A percentile compares a stretch with the other conserved stretches of the same genome.
These are phyloP conservation scores for Drosophila borealis DNA, from an alignment of 2,888 invertebrate species.

Conservation along the genomic window DNA sequence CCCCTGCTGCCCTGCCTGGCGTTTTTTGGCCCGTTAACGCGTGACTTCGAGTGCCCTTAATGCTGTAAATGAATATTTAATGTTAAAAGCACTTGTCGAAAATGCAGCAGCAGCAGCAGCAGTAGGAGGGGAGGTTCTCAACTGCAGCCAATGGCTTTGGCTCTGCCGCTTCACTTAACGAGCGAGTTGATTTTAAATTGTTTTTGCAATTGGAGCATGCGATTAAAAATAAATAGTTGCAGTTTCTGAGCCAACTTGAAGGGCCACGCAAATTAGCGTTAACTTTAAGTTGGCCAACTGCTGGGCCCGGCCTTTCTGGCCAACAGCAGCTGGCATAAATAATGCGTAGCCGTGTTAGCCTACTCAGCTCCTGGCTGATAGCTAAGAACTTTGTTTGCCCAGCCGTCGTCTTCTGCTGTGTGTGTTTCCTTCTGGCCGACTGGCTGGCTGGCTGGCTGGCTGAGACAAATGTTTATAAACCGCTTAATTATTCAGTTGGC, in stretches of 20 bases:
- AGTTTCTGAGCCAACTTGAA: conserved; percentile 44
- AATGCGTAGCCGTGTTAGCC: conserved; percentile 51
- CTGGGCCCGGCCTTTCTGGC: conserved; percentile 16
- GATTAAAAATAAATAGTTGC: conserved; percentile 78
- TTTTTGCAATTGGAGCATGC: conserved; percentile 81
- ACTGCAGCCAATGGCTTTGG: conserved; percentile 58
- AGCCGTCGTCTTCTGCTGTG: conserved; percentile 28
- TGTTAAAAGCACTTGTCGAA: conserved; percentile 81
- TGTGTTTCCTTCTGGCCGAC: conserved; percentile 12
- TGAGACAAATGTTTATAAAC: conserved; percentile 81
- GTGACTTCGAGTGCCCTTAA: conserved; percentile 81
- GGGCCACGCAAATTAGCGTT: conserved; percentile 70
- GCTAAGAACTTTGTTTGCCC: conserved; percentile 52
- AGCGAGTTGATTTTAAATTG: conserved; percentile 80
- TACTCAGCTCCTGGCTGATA: conserved; percentile 33
- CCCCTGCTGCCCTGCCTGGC: conserved; percentile 13
- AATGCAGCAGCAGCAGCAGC: conserved; percentile 65
- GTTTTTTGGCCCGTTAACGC: conserved; percentile 71
- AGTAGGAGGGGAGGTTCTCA: conserved; percentile 4
- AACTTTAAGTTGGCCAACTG: conserved; percentile 50
- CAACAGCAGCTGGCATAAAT: conserved; percentile 59
- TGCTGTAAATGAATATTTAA: conserved; percentile 82
- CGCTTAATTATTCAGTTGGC: conserved; percentile 81
- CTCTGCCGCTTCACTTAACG: conserved; percentile 75
- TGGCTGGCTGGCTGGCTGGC: conserved; percentile 6